Percentiles rank a stretch among this genome's conserved stretches.
These are phyloP conservation scores for Lymantria dispar DNA, from an alignment of 2,888 invertebrate species.

Conservation along the genomic window DNA sequence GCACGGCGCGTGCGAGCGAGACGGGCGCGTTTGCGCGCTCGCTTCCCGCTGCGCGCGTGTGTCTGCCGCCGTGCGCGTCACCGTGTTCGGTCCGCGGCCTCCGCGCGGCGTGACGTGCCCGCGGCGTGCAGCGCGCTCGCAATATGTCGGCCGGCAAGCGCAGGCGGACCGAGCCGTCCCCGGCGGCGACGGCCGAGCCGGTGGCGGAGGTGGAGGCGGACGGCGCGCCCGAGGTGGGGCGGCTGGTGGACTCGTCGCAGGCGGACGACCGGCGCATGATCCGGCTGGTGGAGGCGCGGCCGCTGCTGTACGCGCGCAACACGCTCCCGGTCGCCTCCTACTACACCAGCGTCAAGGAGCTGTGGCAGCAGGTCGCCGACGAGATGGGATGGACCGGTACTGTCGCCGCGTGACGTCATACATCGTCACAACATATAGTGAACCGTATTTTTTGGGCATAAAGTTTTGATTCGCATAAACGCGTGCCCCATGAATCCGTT, in stretches of 20 bases:
- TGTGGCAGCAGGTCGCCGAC: slow-evolving; percentile 68
- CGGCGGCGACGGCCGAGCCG: slow-evolving; percentile 4
- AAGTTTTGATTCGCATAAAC: too few relatives aligned
- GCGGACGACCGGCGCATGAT: slow-evolving; percentile 73
- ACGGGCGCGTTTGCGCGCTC: slow-evolving; percentile 48
- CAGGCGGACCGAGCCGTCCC: slow-evolving; percentile 3
- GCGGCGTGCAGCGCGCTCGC: too few relatives aligned
- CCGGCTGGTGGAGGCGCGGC: slow-evolving; percentile 63
- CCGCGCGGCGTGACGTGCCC: slow-evolving; percentile 49
- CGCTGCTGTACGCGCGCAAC: slow-evolving; percentile 69
- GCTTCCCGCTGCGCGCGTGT: slow-evolving; percentile 70
- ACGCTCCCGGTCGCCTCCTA: slow-evolving; percentile 75
- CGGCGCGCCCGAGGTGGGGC: slow-evolving; percentile 46
- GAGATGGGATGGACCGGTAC: slow-evolving; percentile 71
- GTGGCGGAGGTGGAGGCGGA: slow-evolving; percentile 9
- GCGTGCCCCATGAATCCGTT: too few relatives aligned
- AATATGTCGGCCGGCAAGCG: slow-evolving; percentile 11
- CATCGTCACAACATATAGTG: too few relatives aligned
- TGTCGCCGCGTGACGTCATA: not conserved
- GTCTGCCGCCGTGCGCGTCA: slow-evolving; percentile 68
- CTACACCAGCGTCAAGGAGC: slow-evolving; percentile 64
- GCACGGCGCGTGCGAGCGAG: slow-evolving; percentile 50
- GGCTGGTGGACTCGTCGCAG: slow-evolving; percentile 65
- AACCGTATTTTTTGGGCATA: too few relatives aligned
- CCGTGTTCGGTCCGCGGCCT: slow-evolving; percentile 53